Evolutionary conservation across 23 tunicate species (phyloP).

Genomic region (Styela clava): DNA sequence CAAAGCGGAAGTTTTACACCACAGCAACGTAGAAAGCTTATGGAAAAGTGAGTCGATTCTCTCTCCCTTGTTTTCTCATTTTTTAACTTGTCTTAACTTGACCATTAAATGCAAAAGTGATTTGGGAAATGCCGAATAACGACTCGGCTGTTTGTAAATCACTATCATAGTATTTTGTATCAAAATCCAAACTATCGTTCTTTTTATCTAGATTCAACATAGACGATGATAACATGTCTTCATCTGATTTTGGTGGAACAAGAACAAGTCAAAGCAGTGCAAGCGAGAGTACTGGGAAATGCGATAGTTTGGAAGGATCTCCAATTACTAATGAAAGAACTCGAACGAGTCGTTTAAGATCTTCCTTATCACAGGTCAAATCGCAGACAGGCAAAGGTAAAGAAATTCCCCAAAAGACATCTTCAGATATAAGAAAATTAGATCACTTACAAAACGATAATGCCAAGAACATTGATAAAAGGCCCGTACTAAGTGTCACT

Average conservation of each 20-base stretch:
- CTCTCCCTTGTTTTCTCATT: no score
- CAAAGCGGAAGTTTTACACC: conserved; percentile 52
- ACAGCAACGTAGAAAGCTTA: conserved; percentile 41
- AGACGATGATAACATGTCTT: conserved; percentile 31
- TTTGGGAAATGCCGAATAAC: no score
- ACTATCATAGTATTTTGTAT: background rate
- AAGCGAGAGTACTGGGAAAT: conserved; percentile 22
- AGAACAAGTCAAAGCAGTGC: conserved; percentile 34
- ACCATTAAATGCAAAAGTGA: no score
- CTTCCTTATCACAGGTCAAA: background rate
- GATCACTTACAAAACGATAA: background rate
- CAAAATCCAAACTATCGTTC: background rate
- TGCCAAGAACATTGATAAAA: background rate
- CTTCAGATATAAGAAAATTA: background rate
- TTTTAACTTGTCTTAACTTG: no score
- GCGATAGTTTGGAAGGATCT: conserved; percentile 25
- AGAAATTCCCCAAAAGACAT: background rate
- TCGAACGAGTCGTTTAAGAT: background rate
- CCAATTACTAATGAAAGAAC: conserved; percentile 7
- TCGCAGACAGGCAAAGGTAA: background rate
- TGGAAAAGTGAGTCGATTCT: conserved; percentile 45
- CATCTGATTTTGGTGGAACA: conserved; percentile 12
- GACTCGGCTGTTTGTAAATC: no score
- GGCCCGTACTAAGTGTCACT: background rate
- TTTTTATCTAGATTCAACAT: conserved; percentile 20